Conservation (phyloP, 2,797 vertebrate species). For the Lemur catta region DNA sequence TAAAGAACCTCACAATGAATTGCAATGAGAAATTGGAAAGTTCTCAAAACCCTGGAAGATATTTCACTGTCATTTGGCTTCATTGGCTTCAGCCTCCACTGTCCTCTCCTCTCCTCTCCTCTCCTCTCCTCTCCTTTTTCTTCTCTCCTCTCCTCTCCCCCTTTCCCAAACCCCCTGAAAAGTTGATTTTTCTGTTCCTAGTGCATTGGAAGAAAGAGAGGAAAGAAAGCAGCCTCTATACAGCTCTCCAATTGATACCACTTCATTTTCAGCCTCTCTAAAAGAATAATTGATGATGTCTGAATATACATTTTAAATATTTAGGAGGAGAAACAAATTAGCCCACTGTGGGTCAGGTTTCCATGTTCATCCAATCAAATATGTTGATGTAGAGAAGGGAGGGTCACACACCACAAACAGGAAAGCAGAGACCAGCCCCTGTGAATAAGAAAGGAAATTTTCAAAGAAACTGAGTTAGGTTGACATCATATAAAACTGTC, state of each 20-base stretch:
- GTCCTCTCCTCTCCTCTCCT: rapidly evolving
- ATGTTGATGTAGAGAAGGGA: background rate
- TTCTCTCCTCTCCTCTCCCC: background rate
- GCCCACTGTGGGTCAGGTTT: background rate
- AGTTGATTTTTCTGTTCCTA: background rate
- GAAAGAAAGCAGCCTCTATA: background rate
- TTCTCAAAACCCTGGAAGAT: background rate
- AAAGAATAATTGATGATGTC: background rate
- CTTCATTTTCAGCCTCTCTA: background rate
- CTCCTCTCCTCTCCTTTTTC: rapidly evolving
- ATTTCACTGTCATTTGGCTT: background rate
- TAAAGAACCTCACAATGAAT: background rate
- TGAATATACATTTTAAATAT: background rate
- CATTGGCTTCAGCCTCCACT: background rate
- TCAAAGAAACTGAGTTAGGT: background rate
- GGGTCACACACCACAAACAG: background rate
- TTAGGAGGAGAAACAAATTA: background rate
- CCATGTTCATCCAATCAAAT: background rate
- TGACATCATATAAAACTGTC: background rate
- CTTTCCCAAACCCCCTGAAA: background rate
- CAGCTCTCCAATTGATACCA: background rate
- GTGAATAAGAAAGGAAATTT: background rate
- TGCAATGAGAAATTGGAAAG: background rate
- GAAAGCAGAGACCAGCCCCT: background rate
- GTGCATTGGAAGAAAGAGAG: background rate